phyloP scores from a whole-genome alignment of 2,888 invertebrate species.

The Bhutanitis thaidina region DNA sequence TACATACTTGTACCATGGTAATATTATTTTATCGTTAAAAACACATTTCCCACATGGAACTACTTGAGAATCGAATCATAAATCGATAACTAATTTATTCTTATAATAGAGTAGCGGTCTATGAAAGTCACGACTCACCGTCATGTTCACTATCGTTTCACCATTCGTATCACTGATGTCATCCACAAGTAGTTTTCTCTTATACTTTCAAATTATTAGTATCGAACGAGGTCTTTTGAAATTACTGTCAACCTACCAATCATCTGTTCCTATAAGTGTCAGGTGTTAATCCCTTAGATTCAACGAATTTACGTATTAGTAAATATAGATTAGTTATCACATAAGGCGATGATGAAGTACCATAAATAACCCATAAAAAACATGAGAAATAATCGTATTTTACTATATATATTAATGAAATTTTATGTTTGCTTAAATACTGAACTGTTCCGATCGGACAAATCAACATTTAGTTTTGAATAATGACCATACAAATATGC shows the following conservation, averaged over 20 bases:
- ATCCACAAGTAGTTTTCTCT: background rate
- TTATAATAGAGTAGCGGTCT: background rate
- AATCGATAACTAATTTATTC: slow-evolving; percentile 16
- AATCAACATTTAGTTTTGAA: slow-evolving; percentile 5
- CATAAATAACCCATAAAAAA: too few relatives aligned
- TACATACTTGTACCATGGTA: too few relatives aligned
- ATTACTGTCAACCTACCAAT: too few relatives aligned
- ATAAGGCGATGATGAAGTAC: too few relatives aligned
- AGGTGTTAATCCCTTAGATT: too few relatives aligned
- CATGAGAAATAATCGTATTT: too few relatives aligned
- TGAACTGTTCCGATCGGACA: too few relatives aligned
- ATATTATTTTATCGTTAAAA: slow-evolving; percentile 17
- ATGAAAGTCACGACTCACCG: slow-evolving; percentile 6
- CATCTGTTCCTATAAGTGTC: too few relatives aligned
- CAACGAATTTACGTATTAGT: too few relatives aligned
- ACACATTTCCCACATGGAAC: slow-evolving; percentile 8
- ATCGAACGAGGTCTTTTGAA: background rate
- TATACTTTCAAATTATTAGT: background rate
- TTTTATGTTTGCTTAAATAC: too few relatives aligned
- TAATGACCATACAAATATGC: slow-evolving; percentile 3
- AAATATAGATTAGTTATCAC: too few relatives aligned
- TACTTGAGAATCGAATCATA: slow-evolving; percentile 3
- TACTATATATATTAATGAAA: too few relatives aligned
- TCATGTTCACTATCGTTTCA: slow-evolving; percentile 10
- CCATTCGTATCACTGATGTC: background rate